These are phyloP conservation scores for Callionymus lyra DNA, from an alignment of 2,113 vertebrate species.

Conservation along the genomic window DNA sequence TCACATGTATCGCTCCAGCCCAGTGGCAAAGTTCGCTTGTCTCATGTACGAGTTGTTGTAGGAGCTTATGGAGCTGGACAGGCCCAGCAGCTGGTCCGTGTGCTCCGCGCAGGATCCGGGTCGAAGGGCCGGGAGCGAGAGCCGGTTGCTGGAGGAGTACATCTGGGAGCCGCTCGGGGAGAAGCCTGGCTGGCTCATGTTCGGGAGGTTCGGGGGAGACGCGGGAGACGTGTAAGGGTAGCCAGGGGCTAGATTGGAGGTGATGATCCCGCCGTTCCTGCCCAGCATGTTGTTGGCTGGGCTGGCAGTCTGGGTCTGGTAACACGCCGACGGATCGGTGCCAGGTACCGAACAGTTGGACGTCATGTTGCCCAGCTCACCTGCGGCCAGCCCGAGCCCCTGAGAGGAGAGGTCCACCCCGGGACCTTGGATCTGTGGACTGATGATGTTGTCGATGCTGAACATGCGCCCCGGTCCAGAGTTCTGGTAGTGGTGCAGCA, in stretches of 20 bases:
- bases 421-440: constrained; percentile 72
- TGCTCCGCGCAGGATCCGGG: constrained; percentile 72
- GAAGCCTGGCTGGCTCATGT: constrained; percentile 69
- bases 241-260: constrained; percentile 53
- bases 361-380: constrained; percentile 60
- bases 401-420: constrained; percentile 64
- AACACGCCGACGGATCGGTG: constrained; percentile 66
- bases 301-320: constrained; percentile 69
- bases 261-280: constrained; percentile 52
- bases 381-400: constrained; percentile 52
- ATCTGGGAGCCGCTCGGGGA: constrained; percentile 72
- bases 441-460: constrained; percentile 89
- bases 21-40: constrained; percentile 74
- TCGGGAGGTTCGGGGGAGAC: constrained; percentile 70
- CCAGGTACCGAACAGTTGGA: constrained; percentile 64
- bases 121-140: constrained; percentile 65
- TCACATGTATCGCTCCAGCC: constrained; percentile 87
- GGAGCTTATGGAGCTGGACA: constrained; percentile 66
- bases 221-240: constrained; percentile 70
- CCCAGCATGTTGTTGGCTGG: constrained; percentile 56
- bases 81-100: constrained; percentile 78
- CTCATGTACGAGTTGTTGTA: constrained; percentile 79
- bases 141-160: constrained; percentile 72
- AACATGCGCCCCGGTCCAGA: constrained; percentile 78
- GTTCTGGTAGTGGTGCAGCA: constrained; percentile 73